Conservation (phyloP, 2,113 vertebrate species). For the Poecilia latipinna region DNA sequence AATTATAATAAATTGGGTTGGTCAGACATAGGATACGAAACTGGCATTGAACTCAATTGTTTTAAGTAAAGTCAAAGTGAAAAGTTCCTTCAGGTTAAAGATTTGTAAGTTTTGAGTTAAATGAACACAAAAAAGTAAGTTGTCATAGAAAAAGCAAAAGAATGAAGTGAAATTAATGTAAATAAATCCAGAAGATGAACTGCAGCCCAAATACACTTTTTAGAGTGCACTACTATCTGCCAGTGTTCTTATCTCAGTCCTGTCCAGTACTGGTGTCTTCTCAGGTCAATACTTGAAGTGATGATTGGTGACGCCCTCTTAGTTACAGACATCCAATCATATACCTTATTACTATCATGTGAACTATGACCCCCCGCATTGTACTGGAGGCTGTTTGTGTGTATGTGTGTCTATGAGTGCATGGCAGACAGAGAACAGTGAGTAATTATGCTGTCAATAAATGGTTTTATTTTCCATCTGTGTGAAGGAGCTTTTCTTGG, state of each 20-base stretch:
- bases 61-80: too few species aligned
- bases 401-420: slow-evolving; percentile 2
- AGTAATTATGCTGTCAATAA: slow-evolving; percentile 72
- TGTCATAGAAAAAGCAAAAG: too few species aligned
- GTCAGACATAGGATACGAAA: too few species aligned
- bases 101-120: too few species aligned
- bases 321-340: slow-evolving; percentile 71
- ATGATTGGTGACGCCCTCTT: slow-evolving; percentile 53
- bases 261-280: slow-evolving; percentile 51
- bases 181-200: too few species aligned
- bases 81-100: too few species aligned
- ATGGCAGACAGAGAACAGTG: slow-evolving; percentile 22
- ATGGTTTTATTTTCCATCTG: slow-evolving; percentile 61
- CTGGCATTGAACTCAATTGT: too few species aligned
- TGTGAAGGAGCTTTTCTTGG: slow-evolving; percentile 38
- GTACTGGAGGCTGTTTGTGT: slow-evolving; percentile 19
- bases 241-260: slow-evolving; percentile 3
- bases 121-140: too few species aligned
- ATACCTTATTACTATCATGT: slow-evolving; percentile 55
- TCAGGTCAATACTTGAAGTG: slow-evolving; percentile 59
- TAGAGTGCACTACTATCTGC: not conserved
- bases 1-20: too few species aligned
- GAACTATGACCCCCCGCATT: slow-evolving; percentile 41
- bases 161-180: too few species aligned
- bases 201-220: too few species aligned